Conservation (phyloP, 2,113 vertebrate species). For the Phrynocephalus versicolor region DNA sequence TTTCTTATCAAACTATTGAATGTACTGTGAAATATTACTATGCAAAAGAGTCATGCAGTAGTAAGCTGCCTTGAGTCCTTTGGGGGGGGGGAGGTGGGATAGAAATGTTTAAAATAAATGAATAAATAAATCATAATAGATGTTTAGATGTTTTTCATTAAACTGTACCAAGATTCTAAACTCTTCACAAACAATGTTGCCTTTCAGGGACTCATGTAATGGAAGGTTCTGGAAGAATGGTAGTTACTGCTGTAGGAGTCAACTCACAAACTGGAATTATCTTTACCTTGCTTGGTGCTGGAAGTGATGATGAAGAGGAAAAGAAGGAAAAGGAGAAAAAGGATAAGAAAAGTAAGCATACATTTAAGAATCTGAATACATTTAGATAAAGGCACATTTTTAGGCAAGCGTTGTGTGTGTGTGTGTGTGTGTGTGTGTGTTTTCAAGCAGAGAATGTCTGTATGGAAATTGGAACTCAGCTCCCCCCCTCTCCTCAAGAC, state of each 20-base stretch:
- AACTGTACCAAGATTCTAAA: not conserved
- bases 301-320: slow-evolving; percentile 86
- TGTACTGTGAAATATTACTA: not conserved
- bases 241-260: slow-evolving; percentile 95
- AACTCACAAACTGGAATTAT: slow-evolving; percentile 99
- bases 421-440: not conserved
- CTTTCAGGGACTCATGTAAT: slow-evolving; percentile 95
- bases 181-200: slow-evolving; percentile 21
- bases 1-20: not conserved
- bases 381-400: too few relatives aligned
- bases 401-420: too few relatives aligned
- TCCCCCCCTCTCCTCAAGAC: not conserved
- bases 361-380: not conserved
- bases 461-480: not conserved
- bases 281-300: slow-evolving; percentile 91
- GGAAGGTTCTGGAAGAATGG: slow-evolving; percentile 99
- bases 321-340: slow-evolving; percentile 94
- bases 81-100: too few relatives aligned
- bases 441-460: not conserved
- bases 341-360: slow-evolving; percentile 89
- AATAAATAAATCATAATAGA: too few relatives aligned
- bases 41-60: not conserved
- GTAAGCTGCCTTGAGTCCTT: too few relatives aligned
- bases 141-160: not conserved
- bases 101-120: too few relatives aligned